Evolutionary conservation across 2,888 invertebrate genomes (phyloP), one percentile per base, ranked within the genome.

Genomic region (Leucophenga montana): DNA sequence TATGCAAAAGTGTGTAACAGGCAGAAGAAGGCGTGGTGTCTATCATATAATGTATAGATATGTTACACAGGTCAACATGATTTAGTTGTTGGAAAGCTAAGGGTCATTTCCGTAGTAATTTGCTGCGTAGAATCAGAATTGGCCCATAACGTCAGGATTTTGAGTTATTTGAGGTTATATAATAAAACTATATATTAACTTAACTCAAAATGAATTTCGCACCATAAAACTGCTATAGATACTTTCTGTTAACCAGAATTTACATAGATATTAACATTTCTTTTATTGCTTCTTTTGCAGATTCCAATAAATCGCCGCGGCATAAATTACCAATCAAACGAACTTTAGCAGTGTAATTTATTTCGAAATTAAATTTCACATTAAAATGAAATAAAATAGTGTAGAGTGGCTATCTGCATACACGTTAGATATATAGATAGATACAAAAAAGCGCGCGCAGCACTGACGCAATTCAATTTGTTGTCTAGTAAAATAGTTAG

Each of bases 391-490:
- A 80, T 78, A 71, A 67, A 68, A 72, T 71, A 71, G 62, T 69
- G 69, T 70, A 22, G 54, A 71, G 67, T 72, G 56, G 20, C 67
- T 57, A 73, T 50, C 50, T 18, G n/a, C 3, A 27, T 27, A 27
- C 27, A 27, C 27, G 27, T 27, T 27, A 27, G 27, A 27, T 27
- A 59, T 9, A 18, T 16, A 56, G 56, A 20, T 22, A n/a, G 33
- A 59, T n/a, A 59, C n/a, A 18, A 18, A 50, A 50, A 50, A 18
- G 6, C n/a, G 27, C 27, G 27, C 27, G 18, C 33, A 59, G 9
- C 16, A 80, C 82, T 80, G 84, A 81, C 80, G 84, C 81, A 78
- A 81, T 80, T 83, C 80, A 83, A 80, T 83, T 83, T 82, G 82
- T 77, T 27, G 27, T 27, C 27, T 27, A 4, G 27, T 27, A 27